Base-by-base conservation (phyloP, 2,797 vertebrate genomes). In the Pangasius larnaudii region DNA sequence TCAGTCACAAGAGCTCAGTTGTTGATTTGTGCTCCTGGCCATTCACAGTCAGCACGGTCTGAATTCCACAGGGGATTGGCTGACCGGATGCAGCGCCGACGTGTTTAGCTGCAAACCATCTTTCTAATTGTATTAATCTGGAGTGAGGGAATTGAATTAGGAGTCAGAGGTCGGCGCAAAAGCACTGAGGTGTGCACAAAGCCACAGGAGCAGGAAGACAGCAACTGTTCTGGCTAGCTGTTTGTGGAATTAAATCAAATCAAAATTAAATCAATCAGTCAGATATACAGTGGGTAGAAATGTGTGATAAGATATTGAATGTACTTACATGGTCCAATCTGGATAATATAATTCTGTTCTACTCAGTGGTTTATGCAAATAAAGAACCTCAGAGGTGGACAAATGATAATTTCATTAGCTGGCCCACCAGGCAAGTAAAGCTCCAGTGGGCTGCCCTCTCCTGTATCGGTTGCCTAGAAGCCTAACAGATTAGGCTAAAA, bases 91-190 rank as follows among this genome's bases (percentile, higher is more conserved):
- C 46, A 10, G 0, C 63, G 1, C 27, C 3, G n/a, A 85, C 18
- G 74, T 90, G 90, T 93, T 90, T 53, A 90, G 84, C 89, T 90
- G 91, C 86, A 88, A 92, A 93, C 90, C 87, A 75, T 78, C 91
- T 84, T 79, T 72, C 87, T 95, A 92, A 94, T 93, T 85, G 87
- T 90, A 91, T 94, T 93, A 89, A 93, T 94, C 93, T 93, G 89
- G 71, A 86, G 19, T 87, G 87, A 88, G 71, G 87, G 74, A 92
- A 94, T 94, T 92, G 86, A 93, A 94, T 93, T 91, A 93, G 86
- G 87, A 89, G 86, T 61, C 74, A 89, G 81, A 89, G 87, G 88
- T 91, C 63, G 5, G 8, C 36, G 42, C 58, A 63, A 85, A 86
- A 87, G 84, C 46, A 30, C 36, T 51, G 72, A 90, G 85, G 86